Conservation (phyloP, 2,888 invertebrate species). For the Diadegma fenestrale region DNA sequence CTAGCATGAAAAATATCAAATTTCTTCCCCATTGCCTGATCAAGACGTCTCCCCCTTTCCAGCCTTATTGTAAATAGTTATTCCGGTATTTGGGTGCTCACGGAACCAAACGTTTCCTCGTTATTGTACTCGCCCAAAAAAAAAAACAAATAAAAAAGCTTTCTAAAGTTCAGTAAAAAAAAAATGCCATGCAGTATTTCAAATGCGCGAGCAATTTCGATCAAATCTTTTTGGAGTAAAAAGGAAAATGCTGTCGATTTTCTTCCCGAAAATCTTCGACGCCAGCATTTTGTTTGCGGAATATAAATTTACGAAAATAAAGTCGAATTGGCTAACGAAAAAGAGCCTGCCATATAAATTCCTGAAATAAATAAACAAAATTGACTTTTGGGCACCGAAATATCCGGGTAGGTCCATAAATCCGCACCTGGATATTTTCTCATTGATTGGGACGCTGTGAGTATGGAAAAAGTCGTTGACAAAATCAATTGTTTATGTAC, state of each 20-base stretch:
- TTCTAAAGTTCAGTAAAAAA: slow-evolving; percentile 7
- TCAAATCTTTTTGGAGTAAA: not conserved
- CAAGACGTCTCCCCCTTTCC: not conserved
- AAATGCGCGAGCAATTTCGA: not conserved
- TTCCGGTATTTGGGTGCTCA: slow-evolving; percentile 7
- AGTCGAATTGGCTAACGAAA: not conserved
- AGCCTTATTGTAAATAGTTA: not conserved
- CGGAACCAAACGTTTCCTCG: not conserved
- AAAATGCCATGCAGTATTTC: not conserved
- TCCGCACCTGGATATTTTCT: not conserved
- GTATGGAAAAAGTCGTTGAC: not conserved
- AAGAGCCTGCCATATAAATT: not conserved
- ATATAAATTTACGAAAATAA: not conserved
- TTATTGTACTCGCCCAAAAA: slow-evolving; percentile 6
- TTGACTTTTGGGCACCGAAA: not conserved
- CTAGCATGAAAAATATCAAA: not conserved
- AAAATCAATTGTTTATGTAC: not conserved
- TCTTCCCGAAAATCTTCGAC: not conserved
- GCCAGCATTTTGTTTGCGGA: not conserved
- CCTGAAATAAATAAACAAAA: not conserved
- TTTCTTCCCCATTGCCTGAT: not conserved
- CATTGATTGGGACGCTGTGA: not conserved
- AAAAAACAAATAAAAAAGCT: no score
- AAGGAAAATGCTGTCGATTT: not conserved
- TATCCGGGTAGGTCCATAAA: not conserved